These are phyloP conservation scores for Littorina saxatilis DNA, from an alignment of 1,140 invertebrate species.

Conservation along the genomic window DNA sequence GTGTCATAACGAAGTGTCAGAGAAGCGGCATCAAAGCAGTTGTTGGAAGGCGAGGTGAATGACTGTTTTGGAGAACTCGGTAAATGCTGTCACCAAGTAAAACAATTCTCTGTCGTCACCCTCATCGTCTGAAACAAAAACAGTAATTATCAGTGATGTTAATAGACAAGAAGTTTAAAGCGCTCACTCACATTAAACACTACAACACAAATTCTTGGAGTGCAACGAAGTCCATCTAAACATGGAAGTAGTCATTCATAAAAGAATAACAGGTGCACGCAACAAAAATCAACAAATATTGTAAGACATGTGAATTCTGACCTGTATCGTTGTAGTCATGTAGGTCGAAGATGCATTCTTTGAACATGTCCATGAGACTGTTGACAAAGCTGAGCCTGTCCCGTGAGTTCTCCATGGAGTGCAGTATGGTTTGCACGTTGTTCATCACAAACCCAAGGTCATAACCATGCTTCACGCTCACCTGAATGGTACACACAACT, in stretches of 20 bases:
- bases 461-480: conserved; percentile 70
- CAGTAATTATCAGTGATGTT: not conserved
- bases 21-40: not conserved
- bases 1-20: too few species aligned
- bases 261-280: too few species aligned
- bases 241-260: too few species aligned
- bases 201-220: too few species aligned
- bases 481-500: conserved; percentile 49
- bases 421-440: conserved; percentile 65
- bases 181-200: too few species aligned
- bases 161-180: too few species aligned
- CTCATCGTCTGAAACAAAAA: conserved; percentile 61
- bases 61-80: conserved; percentile 70
- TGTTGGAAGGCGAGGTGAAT: conserved; percentile 63
- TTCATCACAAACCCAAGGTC: conserved; percentile 66
- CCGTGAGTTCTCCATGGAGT: conserved; percentile 66
- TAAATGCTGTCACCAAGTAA: conserved; percentile 69
- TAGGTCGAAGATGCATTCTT: conserved; percentile 70
- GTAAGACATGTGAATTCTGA: too few species aligned
- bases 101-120: conserved; percentile 69
- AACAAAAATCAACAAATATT: too few species aligned
- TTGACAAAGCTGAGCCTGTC: conserved; percentile 66
- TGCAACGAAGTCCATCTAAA: too few species aligned
- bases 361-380: conserved; percentile 71
- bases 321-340: conserved; percentile 71